Percentiles rank a stretch among this genome's conserved stretches.
Conservation (phyloP, 2,113 vertebrate genomes). For the Grammomys surdaster region DNA sequence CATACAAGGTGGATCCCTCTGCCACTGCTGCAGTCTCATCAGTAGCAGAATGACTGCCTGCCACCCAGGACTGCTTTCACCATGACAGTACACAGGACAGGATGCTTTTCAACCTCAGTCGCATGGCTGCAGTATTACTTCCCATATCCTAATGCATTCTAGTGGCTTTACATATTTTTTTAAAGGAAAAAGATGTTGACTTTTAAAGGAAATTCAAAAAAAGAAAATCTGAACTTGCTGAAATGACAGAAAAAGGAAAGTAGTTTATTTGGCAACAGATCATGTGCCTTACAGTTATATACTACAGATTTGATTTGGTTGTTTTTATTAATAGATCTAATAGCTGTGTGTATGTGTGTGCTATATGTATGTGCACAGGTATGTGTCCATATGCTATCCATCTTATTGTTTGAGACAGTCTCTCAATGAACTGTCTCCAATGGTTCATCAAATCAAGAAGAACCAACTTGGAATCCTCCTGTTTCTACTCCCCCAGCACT, state of each 20-base stretch:
- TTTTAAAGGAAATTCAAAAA: conserved; percentile 35
- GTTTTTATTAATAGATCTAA: neutral
- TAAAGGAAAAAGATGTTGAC: neutral
- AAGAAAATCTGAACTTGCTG: neutral
- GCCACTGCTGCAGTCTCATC: neutral
- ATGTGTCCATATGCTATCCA: no score
- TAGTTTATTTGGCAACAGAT: neutral
- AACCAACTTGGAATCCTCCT: neutral
- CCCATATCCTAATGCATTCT: neutral
- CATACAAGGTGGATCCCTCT: neutral
- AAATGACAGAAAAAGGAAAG: neutral
- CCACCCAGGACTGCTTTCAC: neutral
- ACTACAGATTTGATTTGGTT: neutral
- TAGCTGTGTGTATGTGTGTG: neutral
- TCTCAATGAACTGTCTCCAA: no score
- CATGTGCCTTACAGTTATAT: conserved; percentile 24
- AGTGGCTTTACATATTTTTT: neutral
- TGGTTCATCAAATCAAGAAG: no score
- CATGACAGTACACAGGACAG: neutral
- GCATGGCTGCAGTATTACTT: neutral
- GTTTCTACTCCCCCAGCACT: neutral
- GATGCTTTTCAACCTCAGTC: neutral
- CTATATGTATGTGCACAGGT: no score
- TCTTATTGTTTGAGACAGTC: neutral
- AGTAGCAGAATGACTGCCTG: neutral